Conservation (phyloP, 2,797 vertebrate species). For the Emydoidea blandingii region DNA sequence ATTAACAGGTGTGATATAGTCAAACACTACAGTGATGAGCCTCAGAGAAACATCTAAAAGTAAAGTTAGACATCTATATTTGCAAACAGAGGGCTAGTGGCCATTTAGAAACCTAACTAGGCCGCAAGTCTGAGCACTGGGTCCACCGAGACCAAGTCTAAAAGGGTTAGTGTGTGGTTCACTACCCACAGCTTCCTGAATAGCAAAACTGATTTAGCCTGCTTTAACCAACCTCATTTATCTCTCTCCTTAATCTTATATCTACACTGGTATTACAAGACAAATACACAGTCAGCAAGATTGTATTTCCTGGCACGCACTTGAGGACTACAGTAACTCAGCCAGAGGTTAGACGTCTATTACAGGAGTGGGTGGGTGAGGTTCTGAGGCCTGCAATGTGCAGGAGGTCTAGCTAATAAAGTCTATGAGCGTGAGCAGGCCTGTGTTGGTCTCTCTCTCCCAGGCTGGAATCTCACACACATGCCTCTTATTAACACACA, state of each 20-base stretch:
- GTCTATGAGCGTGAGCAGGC: neutral
- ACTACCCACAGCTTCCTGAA: neutral
- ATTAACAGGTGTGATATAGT: neutral
- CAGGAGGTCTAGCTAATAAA: neutral
- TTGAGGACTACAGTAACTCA: neutral
- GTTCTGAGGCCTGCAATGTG: neutral
- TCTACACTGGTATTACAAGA: neutral
- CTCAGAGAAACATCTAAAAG: neutral
- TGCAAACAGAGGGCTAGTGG: neutral
- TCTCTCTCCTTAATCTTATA: neutral
- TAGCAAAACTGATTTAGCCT: neutral
- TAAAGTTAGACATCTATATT: neutral
- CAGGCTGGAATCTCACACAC: neutral
- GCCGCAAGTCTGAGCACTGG: neutral
- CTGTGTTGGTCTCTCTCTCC: neutral
- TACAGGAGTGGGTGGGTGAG: neutral
- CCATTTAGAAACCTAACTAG: neutral
- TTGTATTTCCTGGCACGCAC: neutral
- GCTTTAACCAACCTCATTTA: neutral
- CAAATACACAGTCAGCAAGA: neutral
- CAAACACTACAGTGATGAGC: neutral
- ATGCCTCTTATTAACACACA: neutral
- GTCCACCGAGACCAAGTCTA: neutral
- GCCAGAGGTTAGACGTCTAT: neutral
- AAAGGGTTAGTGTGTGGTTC: neutral